Evolutionary conservation across 2,797 vertebrate species (phyloP), one percentile per base, ranked within the genome.

Genomic region (Danio albolineatus): DNA sequence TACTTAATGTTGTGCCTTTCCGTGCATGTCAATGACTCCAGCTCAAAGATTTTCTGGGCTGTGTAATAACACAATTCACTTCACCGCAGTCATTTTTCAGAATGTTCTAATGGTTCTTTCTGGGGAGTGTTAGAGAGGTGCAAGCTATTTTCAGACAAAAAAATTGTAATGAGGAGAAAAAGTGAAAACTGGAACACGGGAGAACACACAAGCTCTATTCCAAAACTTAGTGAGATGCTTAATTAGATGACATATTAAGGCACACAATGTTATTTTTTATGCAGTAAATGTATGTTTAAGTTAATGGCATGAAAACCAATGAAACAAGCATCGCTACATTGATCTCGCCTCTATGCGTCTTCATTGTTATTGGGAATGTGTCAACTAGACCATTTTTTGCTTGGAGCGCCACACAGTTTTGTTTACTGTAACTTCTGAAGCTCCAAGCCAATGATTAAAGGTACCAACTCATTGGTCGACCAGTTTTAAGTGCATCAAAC

Each of bases 181-280:
- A 57, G 48, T 67, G 10, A 56, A 67, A 57, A 65, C 14, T 64
- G 73, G 49, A 53, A 41, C 74, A 46, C 39, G 38, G 62, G 56
- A 66, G 49, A 53, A 41, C 74, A 46, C 39, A 38, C 62, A 56
- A 66, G 19, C 19, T 46, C 5, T 46, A 12, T 36, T 57, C 21
- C 19, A 66, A 46, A 38, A 14, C 53, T 19, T 56, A 66, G 14
- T 36, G 6, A 54, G 61, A 19, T 56, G 49, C 10, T 51, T 57
- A 76, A 19, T 5, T 56, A 44, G 48, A 53, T 4, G 7, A 7
- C 61, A 41, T 64, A 46, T 56, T n/a, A 64, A 43, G 17, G 61
- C 17, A 61, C 53, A 44, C 70, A 7, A n/a, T n/a, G n/a, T 28
- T 28, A 1, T 28, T 28, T 28, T 28, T 28, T 1, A 28, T 28